Evolutionary conservation across 2,888 invertebrate genomes (phyloP), one percentile per base, ranked within the genome.

Genomic region (Drepana falcataria): DNA sequence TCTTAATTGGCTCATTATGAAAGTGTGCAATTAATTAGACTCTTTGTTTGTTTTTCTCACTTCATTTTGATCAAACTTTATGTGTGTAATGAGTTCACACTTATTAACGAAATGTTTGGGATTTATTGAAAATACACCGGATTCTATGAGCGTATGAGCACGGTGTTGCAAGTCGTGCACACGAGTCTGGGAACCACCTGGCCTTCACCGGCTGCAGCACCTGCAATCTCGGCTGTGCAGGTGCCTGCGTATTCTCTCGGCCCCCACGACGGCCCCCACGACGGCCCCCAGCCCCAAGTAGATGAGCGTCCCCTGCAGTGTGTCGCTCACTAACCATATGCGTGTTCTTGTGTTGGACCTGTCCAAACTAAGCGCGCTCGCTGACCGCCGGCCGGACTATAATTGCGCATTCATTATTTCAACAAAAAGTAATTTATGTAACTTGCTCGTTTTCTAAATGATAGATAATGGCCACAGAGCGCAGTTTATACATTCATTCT

Each of bases 351-450:
- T 44, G 44, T 44, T 44, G 44, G 44, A 9, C 9, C 9, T 44
- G 9, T 35, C 6, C 7, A 33, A 40, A 40, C n/a, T 34, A 21
- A 40, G 34, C 5, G 37, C 6, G 37, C 49, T 21, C 5, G 33
- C 33, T 7, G 2, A 40, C 40, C 7, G 21, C 21, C 21, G 21
- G 21, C 21, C 21, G 21, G 21, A 33, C 4, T 40, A 40, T 40
- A 40, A 49, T 44, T 44, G 6, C 33, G 40, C 49, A 4, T 40
- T 33, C 37, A 49, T 49, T 49, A 49, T 49, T 49, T 37, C 40
- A 40, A 49, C 49, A 49, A 49, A 49, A 49, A 37, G 37, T 49
- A 49, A 49, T 49, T 49, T 40, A 33, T 49, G 33, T 49, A 33
- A 49, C 40, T 40, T 40, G 9, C 49, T 40, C 40, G 40, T 40